Conservation (phyloP, 2,888 invertebrate species). For the Mythimna albipuncta region DNA sequence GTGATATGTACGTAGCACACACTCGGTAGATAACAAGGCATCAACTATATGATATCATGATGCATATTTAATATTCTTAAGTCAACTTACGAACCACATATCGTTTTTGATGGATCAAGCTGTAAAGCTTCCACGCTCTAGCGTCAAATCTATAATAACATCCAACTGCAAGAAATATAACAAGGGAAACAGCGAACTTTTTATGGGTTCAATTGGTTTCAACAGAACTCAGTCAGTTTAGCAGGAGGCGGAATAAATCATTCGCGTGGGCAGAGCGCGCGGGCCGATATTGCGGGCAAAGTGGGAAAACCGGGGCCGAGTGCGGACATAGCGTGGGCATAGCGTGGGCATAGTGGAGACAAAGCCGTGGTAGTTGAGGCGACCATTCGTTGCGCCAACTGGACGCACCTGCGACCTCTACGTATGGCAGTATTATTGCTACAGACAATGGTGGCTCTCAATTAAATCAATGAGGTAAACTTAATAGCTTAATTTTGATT, state of each 20-base stretch:
- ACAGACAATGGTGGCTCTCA: not conserved
- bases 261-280: not conserved
- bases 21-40: not conserved
- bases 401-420: constrained; percentile 18
- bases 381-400: not conserved
- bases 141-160: not conserved
- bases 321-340: no score
- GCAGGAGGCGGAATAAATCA: not conserved
- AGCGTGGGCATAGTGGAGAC: not conserved
- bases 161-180: not conserved
- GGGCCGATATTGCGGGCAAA: not conserved
- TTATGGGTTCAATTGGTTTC: constrained; percentile 5
- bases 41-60: not conserved
- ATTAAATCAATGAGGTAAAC: not conserved
- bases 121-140: no score
- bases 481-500: no score
- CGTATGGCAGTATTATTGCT: no score
- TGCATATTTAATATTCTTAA: no score
- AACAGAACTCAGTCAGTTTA: constrained; percentile 5
- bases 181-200: not conserved
- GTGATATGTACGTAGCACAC: no score
- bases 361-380: constrained; percentile 3
- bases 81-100: no score
- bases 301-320: not conserved
- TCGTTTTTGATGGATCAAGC: no score